Conservation (phyloP, 2,113 vertebrate species). For the Dryoscopus gambensis region DNA sequence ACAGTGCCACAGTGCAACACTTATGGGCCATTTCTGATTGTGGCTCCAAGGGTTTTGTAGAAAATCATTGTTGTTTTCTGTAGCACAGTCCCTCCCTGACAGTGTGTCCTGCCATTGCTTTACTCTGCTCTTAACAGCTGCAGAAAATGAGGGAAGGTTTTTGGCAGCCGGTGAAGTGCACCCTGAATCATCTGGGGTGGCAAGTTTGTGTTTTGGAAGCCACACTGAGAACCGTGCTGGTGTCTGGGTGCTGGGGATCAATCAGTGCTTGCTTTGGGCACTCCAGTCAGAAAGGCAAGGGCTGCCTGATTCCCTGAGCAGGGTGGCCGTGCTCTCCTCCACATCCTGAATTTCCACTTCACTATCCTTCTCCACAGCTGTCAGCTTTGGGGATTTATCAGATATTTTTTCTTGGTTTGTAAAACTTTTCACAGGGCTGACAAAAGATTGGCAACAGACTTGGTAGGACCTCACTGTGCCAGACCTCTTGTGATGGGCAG, state of each 20-base stretch:
- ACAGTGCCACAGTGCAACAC: background rate
- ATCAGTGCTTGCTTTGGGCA: background rate
- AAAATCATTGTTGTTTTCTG: background rate
- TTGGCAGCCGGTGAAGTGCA: background rate
- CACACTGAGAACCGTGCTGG: background rate
- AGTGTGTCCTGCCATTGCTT: background rate
- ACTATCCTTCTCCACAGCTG: rapidly evolving
- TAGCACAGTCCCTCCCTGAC: background rate
- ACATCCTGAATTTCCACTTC: rapidly evolving
- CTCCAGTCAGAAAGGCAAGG: rapidly evolving
- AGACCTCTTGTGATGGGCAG: background rate
- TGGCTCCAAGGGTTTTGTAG: background rate
- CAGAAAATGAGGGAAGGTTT: background rate
- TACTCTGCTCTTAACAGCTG: background rate
- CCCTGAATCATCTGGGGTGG: background rate
- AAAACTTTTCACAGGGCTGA: background rate
- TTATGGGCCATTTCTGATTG: background rate
- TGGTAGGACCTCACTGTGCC: rapidly evolving
- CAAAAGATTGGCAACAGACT: background rate
- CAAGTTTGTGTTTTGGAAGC: background rate
- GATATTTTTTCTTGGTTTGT: background rate
- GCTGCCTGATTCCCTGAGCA: background rate
- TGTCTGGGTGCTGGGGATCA: background rate
- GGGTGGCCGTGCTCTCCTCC: background rate
- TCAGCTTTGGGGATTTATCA: background rate